Conservation (phyloP, 2,113 vertebrate genomes). For the Prinia subflava region DNA sequence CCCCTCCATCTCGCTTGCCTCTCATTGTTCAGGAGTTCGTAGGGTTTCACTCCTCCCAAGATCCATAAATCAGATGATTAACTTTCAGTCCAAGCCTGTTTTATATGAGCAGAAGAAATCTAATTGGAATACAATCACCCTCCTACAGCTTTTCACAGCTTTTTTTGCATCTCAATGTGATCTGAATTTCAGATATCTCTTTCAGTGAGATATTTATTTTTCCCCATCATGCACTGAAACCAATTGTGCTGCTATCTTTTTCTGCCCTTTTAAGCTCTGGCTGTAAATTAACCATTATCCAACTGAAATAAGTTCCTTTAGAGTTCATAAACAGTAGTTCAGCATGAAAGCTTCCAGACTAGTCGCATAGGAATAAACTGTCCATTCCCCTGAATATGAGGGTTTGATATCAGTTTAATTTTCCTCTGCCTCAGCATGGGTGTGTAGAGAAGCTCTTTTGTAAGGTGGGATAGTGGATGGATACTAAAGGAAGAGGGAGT, state of each 20-base stretch:
- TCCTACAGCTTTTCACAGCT: slow-evolving; percentile 64
- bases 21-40: slow-evolving; percentile 15
- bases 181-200: slow-evolving; percentile 73
- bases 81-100: slow-evolving; percentile 58
- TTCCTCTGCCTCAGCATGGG: background rate
- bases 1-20: background rate
- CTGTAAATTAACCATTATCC: slow-evolving; percentile 67
- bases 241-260: slow-evolving; percentile 64
- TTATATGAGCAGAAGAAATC: slow-evolving; percentile 59
- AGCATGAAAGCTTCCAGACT: slow-evolving; percentile 4
- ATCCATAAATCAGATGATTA: slow-evolving; percentile 73
- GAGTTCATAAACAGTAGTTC: slow-evolving; percentile 59
- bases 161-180: slow-evolving; percentile 68
- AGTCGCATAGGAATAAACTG: background rate
- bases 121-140: slow-evolving; percentile 71
- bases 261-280: slow-evolving; percentile 55
- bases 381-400: background rate
- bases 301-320: slow-evolving; percentile 52
- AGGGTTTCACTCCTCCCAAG: slow-evolving; percentile 48
- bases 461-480: background rate
- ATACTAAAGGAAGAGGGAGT: background rate
- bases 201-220: slow-evolving; percentile 70
- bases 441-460: background rate
- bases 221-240: slow-evolving; percentile 36
- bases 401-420: background rate